phyloP scores from a whole-genome alignment of 2,797 vertebrate species.

The Propithecus deckenii region DNA sequence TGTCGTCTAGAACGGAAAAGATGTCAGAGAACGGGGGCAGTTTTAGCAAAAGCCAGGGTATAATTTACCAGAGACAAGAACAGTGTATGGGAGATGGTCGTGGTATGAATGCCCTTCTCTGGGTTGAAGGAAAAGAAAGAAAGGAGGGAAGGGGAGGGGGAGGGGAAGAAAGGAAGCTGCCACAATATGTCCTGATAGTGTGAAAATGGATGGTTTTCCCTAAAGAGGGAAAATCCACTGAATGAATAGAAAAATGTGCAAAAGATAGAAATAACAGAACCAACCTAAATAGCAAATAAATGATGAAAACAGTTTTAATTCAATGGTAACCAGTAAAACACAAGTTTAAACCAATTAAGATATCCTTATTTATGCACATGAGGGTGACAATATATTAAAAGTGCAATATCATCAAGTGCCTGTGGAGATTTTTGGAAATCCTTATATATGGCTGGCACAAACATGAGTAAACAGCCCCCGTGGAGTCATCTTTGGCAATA shows the following conservation, averaged over 20 bases:
- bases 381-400: background rate
- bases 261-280: background rate
- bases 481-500: background rate
- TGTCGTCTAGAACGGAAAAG: background rate
- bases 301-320: background rate
- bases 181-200: background rate
- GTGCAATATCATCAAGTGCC: background rate
- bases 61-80: background rate
- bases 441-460: too few relatives aligned
- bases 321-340: background rate
- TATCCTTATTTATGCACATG: background rate
- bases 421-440: background rate
- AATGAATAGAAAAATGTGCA: background rate
- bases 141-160: fast-evolving
- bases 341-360: background rate
- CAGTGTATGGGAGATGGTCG: fast-evolving
- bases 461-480: fast-evolving
- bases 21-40: background rate
- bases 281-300: background rate
- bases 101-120: background rate
- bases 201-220: background rate
- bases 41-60: background rate
- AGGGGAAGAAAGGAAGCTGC: background rate
- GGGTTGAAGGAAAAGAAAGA: too few relatives aligned
- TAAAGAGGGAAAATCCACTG: background rate